Evolutionary conservation across 2,888 invertebrate genomes (phyloP), one percentile per base, ranked within the genome.

Genomic region (Cryptus viduatorius): DNA sequence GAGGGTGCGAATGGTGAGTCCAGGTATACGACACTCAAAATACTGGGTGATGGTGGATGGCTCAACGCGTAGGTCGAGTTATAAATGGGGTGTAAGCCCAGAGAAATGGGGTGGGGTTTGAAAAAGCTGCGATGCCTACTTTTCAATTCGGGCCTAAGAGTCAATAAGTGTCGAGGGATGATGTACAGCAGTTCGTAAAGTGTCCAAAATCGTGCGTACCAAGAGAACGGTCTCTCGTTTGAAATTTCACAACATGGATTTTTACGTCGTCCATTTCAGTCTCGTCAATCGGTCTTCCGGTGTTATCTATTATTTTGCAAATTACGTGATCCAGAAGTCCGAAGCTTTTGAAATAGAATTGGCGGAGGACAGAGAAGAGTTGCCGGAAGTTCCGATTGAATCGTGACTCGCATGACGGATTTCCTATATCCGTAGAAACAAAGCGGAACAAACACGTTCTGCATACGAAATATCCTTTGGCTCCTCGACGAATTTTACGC

Each of bases 161-260:
- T 93, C 93, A 93, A 93, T 93, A 93, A 93, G 93, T 92, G 93
- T 93, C 93, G 92, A 89, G 89, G 91, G 89, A 93, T 93, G 93
- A 93, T 92, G 88, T 92, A 93, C 91, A 87, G 90, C 85, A 73
- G 72, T 46, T 77, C 42, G 75, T 42, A 29, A 46, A 56, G 29
- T 71, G 31, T 67, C 71, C 68, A 65, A 19, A 86, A 75, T 85
- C 68, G 56, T 82, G 79, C 80, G 89, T 91, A 91, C 90, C 91
- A 92, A 91, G 56, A 37, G 29, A 72, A 12, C 14, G 56, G 1
- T 19, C 12, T 19, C 42, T 24, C 24, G 5, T 10, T 1, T 29
- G 19, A 8, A 44, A 44, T 46, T 44, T 44, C 5, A 1, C 24
- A 44, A 24, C 12, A 50, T 37, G 5, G 31, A 68, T 68, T 68